A percentile compares a stretch with the other conserved stretches of the same genome.
Conservation (phyloP, 2,888 invertebrate genomes). For the Ophion ellenae region DNA sequence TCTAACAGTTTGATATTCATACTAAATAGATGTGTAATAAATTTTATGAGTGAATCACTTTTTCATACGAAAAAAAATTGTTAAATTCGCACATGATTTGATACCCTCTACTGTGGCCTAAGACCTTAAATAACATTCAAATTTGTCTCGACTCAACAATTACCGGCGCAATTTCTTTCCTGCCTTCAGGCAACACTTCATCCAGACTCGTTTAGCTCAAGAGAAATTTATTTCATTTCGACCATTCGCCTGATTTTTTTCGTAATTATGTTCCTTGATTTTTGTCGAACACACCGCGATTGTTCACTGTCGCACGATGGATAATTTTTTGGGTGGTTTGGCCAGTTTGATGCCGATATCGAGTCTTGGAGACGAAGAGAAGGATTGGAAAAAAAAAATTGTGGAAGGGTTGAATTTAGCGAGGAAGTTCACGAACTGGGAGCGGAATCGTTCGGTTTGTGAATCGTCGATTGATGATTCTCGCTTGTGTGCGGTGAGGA, state of each 20-base stretch:
- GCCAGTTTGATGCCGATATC: constrained; percentile 29
- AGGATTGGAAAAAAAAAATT: not conserved
- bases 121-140: not conserved
- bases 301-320: constrained; percentile 20
- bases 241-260: not conserved
- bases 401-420: constrained; percentile 5
- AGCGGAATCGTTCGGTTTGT: constrained; percentile 48
- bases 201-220: not conserved
- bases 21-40: no score
- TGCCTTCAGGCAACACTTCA: not conserved
- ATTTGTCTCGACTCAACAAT: not conserved
- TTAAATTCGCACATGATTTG: no score
- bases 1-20: no score
- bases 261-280: not conserved
- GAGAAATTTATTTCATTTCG: not conserved
- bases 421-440: constrained; percentile 32
- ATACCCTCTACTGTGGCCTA: no score
- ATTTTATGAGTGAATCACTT: no score
- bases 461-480: constrained; percentile 61
- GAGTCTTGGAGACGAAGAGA: constrained; percentile 15
- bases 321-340: constrained; percentile 31
- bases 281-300: constrained; percentile 20
- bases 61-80: no score
- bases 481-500: constrained; percentile 16
- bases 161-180: not conserved